phyloP scores from a whole-genome alignment of 1,140 invertebrate species.

The Platorchestia sp. region DNA sequence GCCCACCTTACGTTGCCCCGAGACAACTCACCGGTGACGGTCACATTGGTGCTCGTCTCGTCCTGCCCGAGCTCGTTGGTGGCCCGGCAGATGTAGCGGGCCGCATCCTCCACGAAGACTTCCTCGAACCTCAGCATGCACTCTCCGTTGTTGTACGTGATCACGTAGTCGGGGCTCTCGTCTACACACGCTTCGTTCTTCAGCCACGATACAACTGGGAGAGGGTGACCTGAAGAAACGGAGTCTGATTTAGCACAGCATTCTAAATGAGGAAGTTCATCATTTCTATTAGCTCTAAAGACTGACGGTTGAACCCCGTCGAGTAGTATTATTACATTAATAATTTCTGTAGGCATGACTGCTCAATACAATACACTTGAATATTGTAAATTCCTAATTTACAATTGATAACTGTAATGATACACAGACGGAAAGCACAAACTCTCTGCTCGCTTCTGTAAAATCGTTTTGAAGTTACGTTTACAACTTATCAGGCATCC shows the following conservation, averaged over 20 bases:
- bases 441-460: too few relatives aligned
- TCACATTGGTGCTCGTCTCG: slow-evolving; percentile 72
- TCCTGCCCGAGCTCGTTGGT: slow-evolving; percentile 74
- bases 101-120: slow-evolving; percentile 76
- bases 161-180: slow-evolving; percentile 79
- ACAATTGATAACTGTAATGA: too few relatives aligned
- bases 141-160: slow-evolving; percentile 75
- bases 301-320: not conserved
- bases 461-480: too few relatives aligned
- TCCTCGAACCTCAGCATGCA: slow-evolving; percentile 77
- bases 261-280: not conserved
- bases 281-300: not conserved
- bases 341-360: too few relatives aligned
- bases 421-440: too few relatives aligned
- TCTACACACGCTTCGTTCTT: slow-evolving; percentile 83
- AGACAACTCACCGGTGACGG: slow-evolving; percentile 72
- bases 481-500: too few relatives aligned
- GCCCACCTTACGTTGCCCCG: not conserved
- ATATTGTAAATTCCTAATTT: too few relatives aligned
- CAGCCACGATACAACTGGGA: slow-evolving; percentile 85
- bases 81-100: slow-evolving; percentile 75
- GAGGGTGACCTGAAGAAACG: slow-evolving; percentile 73
- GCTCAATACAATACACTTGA: too few relatives aligned
- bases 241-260: not conserved
- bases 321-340: not conserved